These are phyloP conservation scores for Heteromyza rotundicornis DNA, from an alignment of 2,888 invertebrate genomes.

Conservation along the genomic window DNA sequence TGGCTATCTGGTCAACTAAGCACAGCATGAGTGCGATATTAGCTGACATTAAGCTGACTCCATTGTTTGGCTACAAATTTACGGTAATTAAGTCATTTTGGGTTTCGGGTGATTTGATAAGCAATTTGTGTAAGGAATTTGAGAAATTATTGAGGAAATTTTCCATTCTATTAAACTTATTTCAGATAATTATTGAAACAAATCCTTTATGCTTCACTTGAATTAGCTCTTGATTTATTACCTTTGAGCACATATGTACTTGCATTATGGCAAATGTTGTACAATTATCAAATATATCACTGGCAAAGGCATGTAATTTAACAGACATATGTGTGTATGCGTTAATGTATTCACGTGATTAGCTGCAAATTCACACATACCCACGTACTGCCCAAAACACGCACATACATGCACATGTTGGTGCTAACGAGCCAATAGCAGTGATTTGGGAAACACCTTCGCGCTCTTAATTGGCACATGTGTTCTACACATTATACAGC, in stretches of 20 bases:
- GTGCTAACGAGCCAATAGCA: too few relatives aligned
- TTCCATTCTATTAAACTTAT: too few relatives aligned
- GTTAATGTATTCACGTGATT: too few relatives aligned
- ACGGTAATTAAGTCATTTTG: background rate
- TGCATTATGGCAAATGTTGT: too few relatives aligned
- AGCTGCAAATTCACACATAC: background rate
- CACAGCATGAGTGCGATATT: slow-evolving; percentile 1
- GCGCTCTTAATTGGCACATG: background rate
- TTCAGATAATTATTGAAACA: too few relatives aligned
- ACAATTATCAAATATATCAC: background rate
- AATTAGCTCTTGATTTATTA: too few relatives aligned
- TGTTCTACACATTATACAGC: too few relatives aligned
- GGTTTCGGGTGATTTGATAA: background rate
- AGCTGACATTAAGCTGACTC: background rate
- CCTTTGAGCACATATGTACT: too few relatives aligned
- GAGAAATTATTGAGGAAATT: too few relatives aligned
- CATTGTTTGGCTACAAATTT: background rate
- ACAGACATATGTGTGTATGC: too few relatives aligned
- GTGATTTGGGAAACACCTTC: too few relatives aligned
- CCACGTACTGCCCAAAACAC: background rate
- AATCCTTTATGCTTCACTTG: too few relatives aligned
- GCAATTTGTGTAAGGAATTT: background rate
- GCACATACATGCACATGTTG: background rate
- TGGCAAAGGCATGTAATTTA: background rate
- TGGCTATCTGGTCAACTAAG: background rate